Conservation (phyloP, 2,797 vertebrate species). For the Sebastes jordani region DNA sequence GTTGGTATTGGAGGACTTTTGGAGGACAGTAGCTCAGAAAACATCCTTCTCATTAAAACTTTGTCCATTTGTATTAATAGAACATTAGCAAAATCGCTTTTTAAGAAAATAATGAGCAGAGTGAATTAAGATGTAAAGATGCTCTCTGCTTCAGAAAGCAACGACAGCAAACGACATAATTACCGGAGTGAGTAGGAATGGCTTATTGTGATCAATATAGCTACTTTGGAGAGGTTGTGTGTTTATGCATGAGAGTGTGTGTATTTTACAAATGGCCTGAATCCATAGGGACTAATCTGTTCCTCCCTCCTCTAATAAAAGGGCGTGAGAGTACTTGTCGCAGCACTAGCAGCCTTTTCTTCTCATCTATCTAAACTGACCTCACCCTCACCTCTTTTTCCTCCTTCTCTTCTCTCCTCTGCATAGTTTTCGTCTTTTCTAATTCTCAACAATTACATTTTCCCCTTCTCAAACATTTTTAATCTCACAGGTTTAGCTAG, state of each 20-base stretch:
- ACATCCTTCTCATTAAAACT: not conserved
- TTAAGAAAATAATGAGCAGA: not conserved
- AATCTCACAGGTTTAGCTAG: not conserved
- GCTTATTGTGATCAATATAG: slow-evolving; percentile 17
- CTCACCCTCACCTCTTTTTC: not conserved
- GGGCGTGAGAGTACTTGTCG: no score
- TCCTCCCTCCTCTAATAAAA: not conserved
- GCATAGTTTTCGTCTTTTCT: not conserved
- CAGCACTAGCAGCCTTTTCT: not conserved
- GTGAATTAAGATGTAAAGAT: not conserved
- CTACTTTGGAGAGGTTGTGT: not conserved
- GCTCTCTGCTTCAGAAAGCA: not conserved
- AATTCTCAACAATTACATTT: not conserved
- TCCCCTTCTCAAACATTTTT: not conserved
- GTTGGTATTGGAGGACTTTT: slow-evolving; percentile 6
- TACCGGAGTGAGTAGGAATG: not conserved
- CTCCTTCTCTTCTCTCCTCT: not conserved
- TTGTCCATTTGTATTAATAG: not conserved
- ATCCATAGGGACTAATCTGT: slow-evolving; percentile 4
- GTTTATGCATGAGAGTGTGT: not conserved
- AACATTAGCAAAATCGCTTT: not conserved
- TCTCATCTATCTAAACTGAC: slow-evolving; percentile 9
- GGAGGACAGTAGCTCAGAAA: not conserved
- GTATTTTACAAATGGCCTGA: slow-evolving; percentile 11
- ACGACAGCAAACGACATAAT: not conserved